Evolutionary conservation across 2,113 vertebrate species (phyloP), one percentile per base, ranked within the genome.

Genomic region (Bufo gargarizans): DNA sequence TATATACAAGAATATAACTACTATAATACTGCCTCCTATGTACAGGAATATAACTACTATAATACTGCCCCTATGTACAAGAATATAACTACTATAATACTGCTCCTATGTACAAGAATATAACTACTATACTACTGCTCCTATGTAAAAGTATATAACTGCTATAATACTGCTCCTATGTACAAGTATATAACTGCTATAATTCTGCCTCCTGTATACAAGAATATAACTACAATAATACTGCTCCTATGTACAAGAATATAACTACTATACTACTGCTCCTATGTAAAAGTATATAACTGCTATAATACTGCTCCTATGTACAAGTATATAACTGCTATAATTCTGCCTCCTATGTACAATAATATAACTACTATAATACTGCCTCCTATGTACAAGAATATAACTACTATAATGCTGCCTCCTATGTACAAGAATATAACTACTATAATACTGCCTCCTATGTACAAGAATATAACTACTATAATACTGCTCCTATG

Each of bases 211-310:
- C 63, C 63, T 65, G n/a, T 65, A 9, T 65, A 65, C 63, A 65
- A 65, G 63, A 65, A 65, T 65, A 65, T 65, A 65, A 65, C 63
- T 65, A 65, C 63, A n/a, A 65, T 65, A 65, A 65, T 65, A 65
- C 63, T 65, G 20, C 63, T n/a, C 63, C 59, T 63, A 63, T 63
- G 59, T 63, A 63, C 59, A 63, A 63, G 59, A 63, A 63, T 63
- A 63, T 63, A 63, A 63, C 59, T 63, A 63, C 59, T 63, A 63
- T 63, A 63, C 20, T 63, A 63, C 59, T 63, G 17, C 16, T 19
- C 59, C 59, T 63, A 63, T 63, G 59, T 63, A 63, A 17, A 63
- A 63, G 17, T 20, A 63, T 63, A 63, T 63, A 63, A 19, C 16
- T 63, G 19, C 59, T 63, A 63, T 63, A 63, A 63, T 63, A 63